These are phyloP conservation scores for Polyodon spathula DNA, from an alignment of 2,113 vertebrate species.

Conservation along the genomic window DNA sequence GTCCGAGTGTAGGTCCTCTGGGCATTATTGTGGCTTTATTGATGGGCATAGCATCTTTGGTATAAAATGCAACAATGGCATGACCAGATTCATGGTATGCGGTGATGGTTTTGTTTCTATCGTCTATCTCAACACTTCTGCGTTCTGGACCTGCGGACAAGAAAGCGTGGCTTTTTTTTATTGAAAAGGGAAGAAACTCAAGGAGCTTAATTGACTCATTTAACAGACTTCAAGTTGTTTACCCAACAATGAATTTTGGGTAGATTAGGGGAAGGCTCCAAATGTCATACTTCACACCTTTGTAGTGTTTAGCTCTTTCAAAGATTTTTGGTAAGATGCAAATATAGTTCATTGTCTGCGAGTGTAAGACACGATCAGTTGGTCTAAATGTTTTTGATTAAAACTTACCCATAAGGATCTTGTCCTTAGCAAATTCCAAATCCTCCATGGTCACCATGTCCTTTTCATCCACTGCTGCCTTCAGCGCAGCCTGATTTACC, in stretches of 20 bases:
- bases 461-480: slow-evolving; percentile 91
- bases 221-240: too few relatives aligned
- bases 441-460: slow-evolving; percentile 92
- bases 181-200: background rate
- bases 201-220: too few relatives aligned
- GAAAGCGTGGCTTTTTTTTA: too few relatives aligned
- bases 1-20: slow-evolving; percentile 84
- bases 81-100: slow-evolving; percentile 96
- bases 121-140: slow-evolving; percentile 85
- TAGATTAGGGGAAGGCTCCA: too few relatives aligned
- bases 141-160: slow-evolving; percentile 77
- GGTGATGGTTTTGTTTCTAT: slow-evolving; percentile 91
- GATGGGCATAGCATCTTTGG: slow-evolving; percentile 96
- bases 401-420: slow-evolving; percentile 88
- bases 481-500: slow-evolving; percentile 94
- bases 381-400: too few relatives aligned
- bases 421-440: slow-evolving; percentile 93
- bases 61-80: slow-evolving; percentile 91
- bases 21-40: slow-evolving; percentile 99
- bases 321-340: too few relatives aligned
- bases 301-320: too few relatives aligned
- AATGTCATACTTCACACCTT: too few relatives aligned
- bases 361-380: too few relatives aligned
- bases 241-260: too few relatives aligned
- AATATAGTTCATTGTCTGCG: too few relatives aligned